Base-by-base conservation (phyloP, 2,797 vertebrate genomes). In the Lagocephalus sceleratus region DNA sequence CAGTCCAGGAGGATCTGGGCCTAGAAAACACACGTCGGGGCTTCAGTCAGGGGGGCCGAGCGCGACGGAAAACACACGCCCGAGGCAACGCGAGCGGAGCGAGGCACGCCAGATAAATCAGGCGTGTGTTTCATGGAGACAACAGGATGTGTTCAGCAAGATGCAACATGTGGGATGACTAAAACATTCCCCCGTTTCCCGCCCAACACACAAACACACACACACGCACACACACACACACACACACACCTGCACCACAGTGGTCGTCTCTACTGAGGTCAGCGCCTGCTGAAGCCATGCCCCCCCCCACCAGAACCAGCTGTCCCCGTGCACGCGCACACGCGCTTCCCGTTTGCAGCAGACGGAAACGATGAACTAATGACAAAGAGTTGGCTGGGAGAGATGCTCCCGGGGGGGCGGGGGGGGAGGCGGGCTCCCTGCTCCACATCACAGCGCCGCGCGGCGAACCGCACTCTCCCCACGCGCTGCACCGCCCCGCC, bases 1-100 rank as follows among this genome's bases (percentile, higher is more conserved):
- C 95, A 97, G 80, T 96, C 95, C 76, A 97, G 76, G 78, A 94
- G 86, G 76, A 97, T 97, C 77, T 95, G 94, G 55, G 93, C 91
- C 95, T 96, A 71, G 49, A 76, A 70, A 46, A 79, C 20, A 46
- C 46, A 74, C 43, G 66, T 51, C 35, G 51, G 49, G 40, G 20
- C 39, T 59, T 69, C 50, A 68, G 64, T 38, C n/a, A 14, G 4
- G 20, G 17, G 2, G 40, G 47, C 17, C 23, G 32, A 35, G 42
- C 29, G 29, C 23, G 16, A 25, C 1, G 5, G 15, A 45, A 40
- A 35, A 35, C 23, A 45, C 47, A 56, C n/a, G 20, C 26, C 20
- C 20, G 44, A n/a, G n/a, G n/a, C 38, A 32, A 54, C 75, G 68
- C 0, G 25, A 59, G 62, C 59, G 38, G 0, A 40, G n/a, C 54